Evolutionary conservation across 1,140 invertebrate species (phyloP), one percentile per base, ranked within the genome.

Genomic region (Triops longicaudatus): DNA sequence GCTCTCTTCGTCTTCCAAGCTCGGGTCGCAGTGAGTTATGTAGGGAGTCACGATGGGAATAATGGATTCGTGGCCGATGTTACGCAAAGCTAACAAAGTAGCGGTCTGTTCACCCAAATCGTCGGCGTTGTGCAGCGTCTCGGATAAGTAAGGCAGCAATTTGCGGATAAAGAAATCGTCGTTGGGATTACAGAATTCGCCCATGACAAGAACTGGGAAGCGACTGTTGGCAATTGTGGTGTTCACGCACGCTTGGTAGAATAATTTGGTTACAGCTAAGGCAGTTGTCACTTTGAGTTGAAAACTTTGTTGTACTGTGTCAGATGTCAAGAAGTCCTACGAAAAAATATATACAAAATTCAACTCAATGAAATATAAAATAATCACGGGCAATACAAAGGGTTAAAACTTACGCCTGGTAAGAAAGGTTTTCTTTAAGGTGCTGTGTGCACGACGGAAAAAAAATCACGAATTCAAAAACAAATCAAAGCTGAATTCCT

Each of bases 231-330:
- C 71, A 1, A 44, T 63, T 10, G 78, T 78, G 26, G 43, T 76
- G 42, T 78, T 78, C 26, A 78, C 78, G 72, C 78, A 78, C 17
- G 78, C 78, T 73, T 78, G 74, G 75, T 78, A 27, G 72, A 76
- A 75, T 17, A 78, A 28, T 9, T 31, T 74, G 14, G 74, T 72
- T 14, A 78, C 27, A 22, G 78, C 76, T 11, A 78, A 31, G 5
- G 75, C 78, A 14, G 71, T 63, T 11, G 78, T 76, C 71, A 78
- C 73, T 72, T 78, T 76, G 37, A 78, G 43, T 28, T 76, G 78
- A 28, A 72, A 71, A 72, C 77, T 26, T 28, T 71, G 31, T n/a
- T 12, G 7, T 5, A 78, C 75, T 5, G 43, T 44, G 26, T 76
- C 42, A 10, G 78, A 78, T 9, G 43, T 71, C 44, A 78, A 43